phyloP scores from a whole-genome alignment of 2,888 invertebrate genomes.

The Anticlea derivata region DNA sequence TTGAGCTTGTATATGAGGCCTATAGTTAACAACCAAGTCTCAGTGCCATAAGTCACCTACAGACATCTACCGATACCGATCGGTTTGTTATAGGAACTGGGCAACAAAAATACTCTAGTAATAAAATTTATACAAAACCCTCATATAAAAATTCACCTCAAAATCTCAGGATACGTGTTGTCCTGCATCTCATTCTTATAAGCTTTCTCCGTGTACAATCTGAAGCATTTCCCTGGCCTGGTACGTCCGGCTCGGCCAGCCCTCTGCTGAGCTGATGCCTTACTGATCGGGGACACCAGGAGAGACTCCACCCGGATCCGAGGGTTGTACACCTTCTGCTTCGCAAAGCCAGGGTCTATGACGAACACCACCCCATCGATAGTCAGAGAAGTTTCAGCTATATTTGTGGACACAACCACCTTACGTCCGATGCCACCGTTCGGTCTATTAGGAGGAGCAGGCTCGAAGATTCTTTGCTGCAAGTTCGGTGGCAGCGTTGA shows the following conservation, averaged over 20 bases:
- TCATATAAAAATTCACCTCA: constrained; percentile 67
- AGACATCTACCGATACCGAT: too few species aligned
- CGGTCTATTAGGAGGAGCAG: constrained; percentile 95
- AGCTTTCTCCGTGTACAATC: constrained; percentile 97
- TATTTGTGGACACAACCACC: constrained; percentile 99
- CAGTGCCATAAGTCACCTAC: too few species aligned
- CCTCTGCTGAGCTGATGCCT: constrained; percentile 99
- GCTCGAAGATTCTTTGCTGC: constrained; percentile 98
- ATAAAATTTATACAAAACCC: constrained; percentile 37
- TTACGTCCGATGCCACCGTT: constrained; percentile 95
- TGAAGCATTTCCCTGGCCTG: constrained; percentile 98
- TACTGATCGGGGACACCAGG: constrained; percentile 98
- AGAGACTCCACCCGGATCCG: constrained; percentile 96
- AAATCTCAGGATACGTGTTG: constrained; percentile 98
- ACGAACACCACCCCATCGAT: constrained; percentile 99
- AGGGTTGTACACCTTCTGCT: constrained; percentile 97
- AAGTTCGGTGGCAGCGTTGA: constrained; percentile 98
- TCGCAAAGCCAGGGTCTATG: constrained; percentile 99
- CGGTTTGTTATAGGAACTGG: too few species aligned
- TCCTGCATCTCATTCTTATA: constrained; percentile 99
- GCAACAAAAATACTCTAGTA: too few species aligned
- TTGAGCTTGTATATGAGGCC: too few species aligned
- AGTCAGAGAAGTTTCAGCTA: constrained; percentile 99
- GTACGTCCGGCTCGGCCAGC: constrained; percentile 99
- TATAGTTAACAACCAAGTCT: too few species aligned